phyloP scores from a whole-genome alignment of 2,888 invertebrate genomes.

The Priocnemis perturbator region DNA sequence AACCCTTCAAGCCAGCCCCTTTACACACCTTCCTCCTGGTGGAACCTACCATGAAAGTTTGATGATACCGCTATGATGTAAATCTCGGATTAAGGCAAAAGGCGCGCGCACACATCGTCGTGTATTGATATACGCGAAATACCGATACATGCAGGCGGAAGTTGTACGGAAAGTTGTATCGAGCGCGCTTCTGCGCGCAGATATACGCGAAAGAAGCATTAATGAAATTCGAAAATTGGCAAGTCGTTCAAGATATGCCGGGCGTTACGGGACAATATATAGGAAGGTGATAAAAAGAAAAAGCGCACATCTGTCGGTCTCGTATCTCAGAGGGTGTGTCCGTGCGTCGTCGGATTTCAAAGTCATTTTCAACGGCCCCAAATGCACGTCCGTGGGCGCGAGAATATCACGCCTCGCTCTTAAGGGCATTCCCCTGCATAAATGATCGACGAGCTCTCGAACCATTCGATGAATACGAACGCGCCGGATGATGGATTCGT shows the following conservation, averaged over 20 bases:
- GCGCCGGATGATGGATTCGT: slow-evolving; percentile 14
- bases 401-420: slow-evolving; percentile 7
- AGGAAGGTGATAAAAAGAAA: no score
- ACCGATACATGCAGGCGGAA: not conserved
- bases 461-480: not conserved
- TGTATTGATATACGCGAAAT: no score
- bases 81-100: slow-evolving; percentile 33
- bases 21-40: not conserved
- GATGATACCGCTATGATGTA: slow-evolving; percentile 25
- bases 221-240: no score
- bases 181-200: not conserved
- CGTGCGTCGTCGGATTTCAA: no score
- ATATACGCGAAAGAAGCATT: no score
- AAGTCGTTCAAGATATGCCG: no score
- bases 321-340: no score
- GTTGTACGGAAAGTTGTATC: not conserved
- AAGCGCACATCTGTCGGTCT: no score
- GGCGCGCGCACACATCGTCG: not conserved
- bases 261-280: no score
- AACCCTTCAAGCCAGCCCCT: not conserved
- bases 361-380: no score
- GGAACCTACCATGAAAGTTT: slow-evolving; percentile 21
- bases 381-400: no score
- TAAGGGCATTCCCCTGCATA: slow-evolving; percentile 29
- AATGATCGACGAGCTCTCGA: slow-evolving; percentile 42